Percentiles rank a stretch among this genome's conserved stretches.
phyloP scores from a whole-genome alignment of 2,888 invertebrate genomes.

The Philereme transversata region DNA sequence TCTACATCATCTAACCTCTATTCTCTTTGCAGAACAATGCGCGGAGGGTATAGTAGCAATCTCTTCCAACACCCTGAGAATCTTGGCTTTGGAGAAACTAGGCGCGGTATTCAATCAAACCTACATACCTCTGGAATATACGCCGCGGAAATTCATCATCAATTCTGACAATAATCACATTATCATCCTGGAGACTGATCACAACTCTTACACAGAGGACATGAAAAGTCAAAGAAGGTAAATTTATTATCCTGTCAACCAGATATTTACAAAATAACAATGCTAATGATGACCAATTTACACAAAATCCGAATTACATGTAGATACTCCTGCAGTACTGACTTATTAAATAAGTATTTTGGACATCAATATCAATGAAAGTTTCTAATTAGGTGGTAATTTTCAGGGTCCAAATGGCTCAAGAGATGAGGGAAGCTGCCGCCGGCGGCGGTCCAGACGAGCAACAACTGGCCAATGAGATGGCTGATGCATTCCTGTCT shows the following conservation, averaged over 20 bases:
- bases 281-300: conserved; percentile 69
- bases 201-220: conserved; percentile 98
- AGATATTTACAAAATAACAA: conserved; percentile 3
- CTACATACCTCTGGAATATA: conserved; percentile 96
- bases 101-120: conserved; percentile 99
- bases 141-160: conserved; percentile 97
- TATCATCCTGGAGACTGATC: conserved; percentile 97
- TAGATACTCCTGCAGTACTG: conserved; percentile 80
- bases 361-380: too few species aligned
- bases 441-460: conserved; percentile 92
- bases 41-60: conserved; percentile 99
- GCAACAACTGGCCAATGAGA: conserved; percentile 96
- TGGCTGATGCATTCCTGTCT: conserved; percentile 98
- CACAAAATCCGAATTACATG: conserved; percentile 67
- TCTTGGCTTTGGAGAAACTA: conserved; percentile 98
- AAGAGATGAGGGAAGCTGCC: conserved; percentile 98
- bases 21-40: conserved; percentile 91
- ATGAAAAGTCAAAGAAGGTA: conserved; percentile 94
- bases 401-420: conserved; percentile 96
- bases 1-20: not conserved
- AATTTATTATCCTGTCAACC: conserved; percentile 17
- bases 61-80: conserved; percentile 97
- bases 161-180: conserved; percentile 96
- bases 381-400: too few species aligned
- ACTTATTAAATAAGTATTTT: conserved; percentile 33